phyloP scores from a whole-genome alignment of 1,140 invertebrate species.

The Sycobia sp. region DNA sequence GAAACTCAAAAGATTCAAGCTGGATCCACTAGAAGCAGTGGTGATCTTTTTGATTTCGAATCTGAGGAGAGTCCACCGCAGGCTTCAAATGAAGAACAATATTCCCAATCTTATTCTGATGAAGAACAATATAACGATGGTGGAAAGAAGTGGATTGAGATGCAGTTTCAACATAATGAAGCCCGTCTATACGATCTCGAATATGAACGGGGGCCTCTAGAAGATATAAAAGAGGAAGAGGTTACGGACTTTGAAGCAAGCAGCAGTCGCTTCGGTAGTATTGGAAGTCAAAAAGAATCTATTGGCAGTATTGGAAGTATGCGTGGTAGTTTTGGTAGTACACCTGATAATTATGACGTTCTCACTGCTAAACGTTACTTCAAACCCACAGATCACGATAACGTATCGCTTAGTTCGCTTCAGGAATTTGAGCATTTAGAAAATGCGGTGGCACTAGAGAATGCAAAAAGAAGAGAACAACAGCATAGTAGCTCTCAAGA shows the following conservation, averaged over 20 bases:
- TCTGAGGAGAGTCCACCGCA: slow-evolving; percentile 75
- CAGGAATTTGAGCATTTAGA: slow-evolving; percentile 94
- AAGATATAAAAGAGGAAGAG: slow-evolving; percentile 91
- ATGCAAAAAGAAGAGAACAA: slow-evolving; percentile 56
- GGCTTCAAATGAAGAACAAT: slow-evolving; percentile 58
- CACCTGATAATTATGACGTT: slow-evolving; percentile 82
- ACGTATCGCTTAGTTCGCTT: slow-evolving; percentile 87
- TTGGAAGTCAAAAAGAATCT: slow-evolving; percentile 81
- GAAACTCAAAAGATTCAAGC: slow-evolving; percentile 40
- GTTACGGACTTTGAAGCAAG: slow-evolving; percentile 81
- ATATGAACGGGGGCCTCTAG: slow-evolving; percentile 76
- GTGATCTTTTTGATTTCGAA: slow-evolving; percentile 72
- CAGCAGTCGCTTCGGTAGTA: slow-evolving; percentile 76
- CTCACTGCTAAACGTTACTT: slow-evolving; percentile 79
- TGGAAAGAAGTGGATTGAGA: slow-evolving; percentile 83
- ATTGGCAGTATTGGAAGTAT: slow-evolving; percentile 78
- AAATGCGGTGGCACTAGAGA: slow-evolving; percentile 74
- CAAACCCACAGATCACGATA: slow-evolving; percentile 83
- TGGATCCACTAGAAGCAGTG: slow-evolving; percentile 22
- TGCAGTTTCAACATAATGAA: slow-evolving; percentile 78
- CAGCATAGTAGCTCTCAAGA: slow-evolving; percentile 74
- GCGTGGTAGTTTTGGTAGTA: slow-evolving; percentile 77
- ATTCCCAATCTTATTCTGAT: slow-evolving; percentile 58
- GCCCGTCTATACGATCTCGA: slow-evolving; percentile 73
- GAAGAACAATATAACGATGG: slow-evolving; percentile 65